Percentiles rank a stretch among this genome's conserved stretches.
Evolutionary conservation across 1,140 invertebrate species (phyloP).

Genomic region (Sminthurides bifidus): DNA sequence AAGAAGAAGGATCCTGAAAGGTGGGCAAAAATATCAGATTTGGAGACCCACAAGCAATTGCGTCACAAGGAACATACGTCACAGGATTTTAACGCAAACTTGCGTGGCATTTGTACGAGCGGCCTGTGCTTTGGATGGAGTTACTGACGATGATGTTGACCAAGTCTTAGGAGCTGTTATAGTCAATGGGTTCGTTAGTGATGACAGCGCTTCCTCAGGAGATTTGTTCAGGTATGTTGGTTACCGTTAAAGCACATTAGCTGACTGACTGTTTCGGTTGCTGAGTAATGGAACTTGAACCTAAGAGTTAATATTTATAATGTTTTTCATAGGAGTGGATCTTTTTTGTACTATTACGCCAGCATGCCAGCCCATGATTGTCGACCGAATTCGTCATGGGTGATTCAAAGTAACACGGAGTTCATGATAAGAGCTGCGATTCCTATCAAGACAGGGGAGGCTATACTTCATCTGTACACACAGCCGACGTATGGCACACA

Average conservation of each 20-base stretch:
- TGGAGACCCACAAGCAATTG: conserved; percentile 5
- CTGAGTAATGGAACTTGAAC: no score
- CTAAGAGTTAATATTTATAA: no score
- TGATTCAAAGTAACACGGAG: conserved; percentile 8
- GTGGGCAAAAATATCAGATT: conserved; percentile 9
- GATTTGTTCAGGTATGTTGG: conserved; percentile 7
- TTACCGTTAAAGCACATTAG: not conserved
- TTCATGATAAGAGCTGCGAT: conserved; percentile 10
- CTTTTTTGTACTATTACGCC: conserved; percentile 13
- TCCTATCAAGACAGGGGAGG: not conserved
- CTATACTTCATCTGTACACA: conserved; percentile 11
- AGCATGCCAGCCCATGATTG: conserved; percentile 21
- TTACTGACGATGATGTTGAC: conserved; percentile 7
- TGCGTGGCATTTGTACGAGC: conserved; percentile 4
- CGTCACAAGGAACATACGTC: not conserved
- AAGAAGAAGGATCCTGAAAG: conserved; percentile 8
- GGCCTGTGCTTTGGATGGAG: conserved; percentile 4
- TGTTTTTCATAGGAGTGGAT: conserved; percentile 3
- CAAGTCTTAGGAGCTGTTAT: conserved; percentile 19
- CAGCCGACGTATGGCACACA: conserved; percentile 26
- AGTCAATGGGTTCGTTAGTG: conserved; percentile 18
- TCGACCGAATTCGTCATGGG: conserved; percentile 12
- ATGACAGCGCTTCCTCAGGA: conserved; percentile 7
- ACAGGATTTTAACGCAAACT: conserved; percentile 1
- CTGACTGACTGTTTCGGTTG: not conserved